These are phyloP conservation scores for Bombus ignitus DNA, from an alignment of 1,140 invertebrate species.

Conservation along the genomic window DNA sequence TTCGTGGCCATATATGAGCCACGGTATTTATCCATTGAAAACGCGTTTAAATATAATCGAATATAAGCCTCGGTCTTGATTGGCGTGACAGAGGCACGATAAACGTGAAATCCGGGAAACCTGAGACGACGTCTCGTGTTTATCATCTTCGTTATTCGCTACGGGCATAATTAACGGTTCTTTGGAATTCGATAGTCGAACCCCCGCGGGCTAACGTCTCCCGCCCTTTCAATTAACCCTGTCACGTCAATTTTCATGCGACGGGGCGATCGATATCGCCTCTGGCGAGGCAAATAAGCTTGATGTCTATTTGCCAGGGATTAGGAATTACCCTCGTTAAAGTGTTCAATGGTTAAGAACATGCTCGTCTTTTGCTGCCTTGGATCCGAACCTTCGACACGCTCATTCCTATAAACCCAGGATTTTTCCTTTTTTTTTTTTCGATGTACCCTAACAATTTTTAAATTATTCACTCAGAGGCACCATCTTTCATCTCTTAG, in stretches of 20 bases:
- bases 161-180: not conserved
- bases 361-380: not conserved
- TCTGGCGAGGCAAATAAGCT: slow-evolving; percentile 14
- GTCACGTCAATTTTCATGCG: slow-evolving; percentile 36
- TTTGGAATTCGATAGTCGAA: not conserved
- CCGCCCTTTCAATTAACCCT: slow-evolving; percentile 28
- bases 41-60: not conserved
- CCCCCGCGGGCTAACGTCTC: not conserved
- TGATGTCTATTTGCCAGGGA: slow-evolving; percentile 25
- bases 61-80: fast-evolving
- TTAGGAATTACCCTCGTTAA: slow-evolving; percentile 41
- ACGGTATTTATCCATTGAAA: too few species aligned
- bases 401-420: too few species aligned
- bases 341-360: not conserved
- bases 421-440: too few species aligned
- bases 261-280: slow-evolving; percentile 34
- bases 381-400: not conserved
- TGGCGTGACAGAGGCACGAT: not conserved
- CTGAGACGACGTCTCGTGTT: not conserved
- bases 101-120: not conserved
- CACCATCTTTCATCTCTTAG: too few species aligned
- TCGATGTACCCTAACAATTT: too few species aligned
- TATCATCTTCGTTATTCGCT: not conserved
- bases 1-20: too few species aligned
- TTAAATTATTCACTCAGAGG: too few species aligned